A percentile compares a stretch with the other conserved stretches of the same genome.
phyloP scores from a whole-genome alignment of 2,113 vertebrate genomes.

The Chauna torquata region DNA sequence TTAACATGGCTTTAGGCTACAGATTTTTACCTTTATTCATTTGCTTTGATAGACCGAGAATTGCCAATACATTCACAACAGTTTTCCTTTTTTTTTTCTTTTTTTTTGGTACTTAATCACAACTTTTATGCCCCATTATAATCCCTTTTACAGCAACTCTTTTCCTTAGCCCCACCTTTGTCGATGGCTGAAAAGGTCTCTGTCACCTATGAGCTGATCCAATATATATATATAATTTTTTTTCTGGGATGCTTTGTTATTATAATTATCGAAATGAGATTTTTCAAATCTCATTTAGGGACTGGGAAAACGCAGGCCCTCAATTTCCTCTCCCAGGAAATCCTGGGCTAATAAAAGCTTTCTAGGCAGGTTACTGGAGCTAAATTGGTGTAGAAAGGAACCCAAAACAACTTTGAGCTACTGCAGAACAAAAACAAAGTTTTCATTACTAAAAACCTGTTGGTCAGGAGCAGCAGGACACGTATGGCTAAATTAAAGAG shows the following conservation, averaged over 20 bases:
- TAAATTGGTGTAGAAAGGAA: background rate
- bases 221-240: background rate
- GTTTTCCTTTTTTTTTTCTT: background rate
- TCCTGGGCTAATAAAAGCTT: background rate
- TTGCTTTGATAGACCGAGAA: background rate
- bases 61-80: no score
- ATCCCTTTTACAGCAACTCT: background rate
- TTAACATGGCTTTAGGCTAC: background rate
- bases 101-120: background rate
- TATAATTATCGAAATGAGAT: background rate
- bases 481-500: background rate
- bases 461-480: background rate
- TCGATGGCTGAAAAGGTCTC: background rate
- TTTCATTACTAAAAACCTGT: background rate
- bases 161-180: background rate
- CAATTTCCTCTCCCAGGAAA: background rate
- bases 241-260: background rate
- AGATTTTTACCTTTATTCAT: background rate
- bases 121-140: rapidly evolving
- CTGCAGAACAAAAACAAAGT: background rate
- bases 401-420: background rate
- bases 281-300: background rate
- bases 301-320: background rate
- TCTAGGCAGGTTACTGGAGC: background rate
- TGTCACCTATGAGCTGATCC: background rate